These are phyloP conservation scores for Lucifuga dentata DNA, from an alignment of 2,113 vertebrate genomes.

Conservation along the genomic window DNA sequence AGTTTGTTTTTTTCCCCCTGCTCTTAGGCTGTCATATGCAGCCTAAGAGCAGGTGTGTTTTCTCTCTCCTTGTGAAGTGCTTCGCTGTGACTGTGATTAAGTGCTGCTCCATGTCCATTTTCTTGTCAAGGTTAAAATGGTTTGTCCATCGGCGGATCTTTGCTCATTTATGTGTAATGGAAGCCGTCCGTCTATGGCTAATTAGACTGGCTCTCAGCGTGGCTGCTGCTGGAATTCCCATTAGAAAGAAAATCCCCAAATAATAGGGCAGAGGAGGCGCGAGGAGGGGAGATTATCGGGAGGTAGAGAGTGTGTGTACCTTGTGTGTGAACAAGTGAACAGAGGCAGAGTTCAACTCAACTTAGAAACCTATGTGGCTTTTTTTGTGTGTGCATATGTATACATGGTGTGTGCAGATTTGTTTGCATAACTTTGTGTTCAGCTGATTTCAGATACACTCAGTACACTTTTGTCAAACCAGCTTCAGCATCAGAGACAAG, in stretches of 20 bases:
- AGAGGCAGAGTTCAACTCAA: conserved; percentile 30
- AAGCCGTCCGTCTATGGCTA: conserved; percentile 69
- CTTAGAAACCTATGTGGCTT: conserved; percentile 21
- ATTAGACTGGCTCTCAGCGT: conserved; percentile 56
- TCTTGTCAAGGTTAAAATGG: conserved; percentile 62
- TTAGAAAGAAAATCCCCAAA: conserved; percentile 70
- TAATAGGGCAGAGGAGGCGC: conserved; percentile 58
- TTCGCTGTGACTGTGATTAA: conserved; percentile 38
- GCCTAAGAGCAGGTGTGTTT: conserved; percentile 33
- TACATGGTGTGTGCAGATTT: neutral
- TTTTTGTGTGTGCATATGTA: neutral
- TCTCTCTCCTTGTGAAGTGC: neutral
- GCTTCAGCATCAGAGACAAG: conserved; percentile 17
- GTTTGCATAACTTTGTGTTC: no score
- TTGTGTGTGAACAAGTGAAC: conserved; percentile 30
- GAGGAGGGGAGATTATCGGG: conserved; percentile 60
- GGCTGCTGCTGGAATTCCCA: conserved; percentile 63
- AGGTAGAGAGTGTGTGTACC: conserved; percentile 17
- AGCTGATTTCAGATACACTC: no score
- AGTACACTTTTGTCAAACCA: conserved; percentile 1
- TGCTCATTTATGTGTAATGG: conserved; percentile 62
- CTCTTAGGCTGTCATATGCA: conserved; percentile 39
- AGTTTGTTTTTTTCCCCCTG: neutral
- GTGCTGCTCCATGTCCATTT: conserved; percentile 28
- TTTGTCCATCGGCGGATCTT: conserved; percentile 64